These are phyloP conservation scores for Boloria euphrosyne DNA, from an alignment of 2,888 invertebrate species.

Conservation along the genomic window DNA sequence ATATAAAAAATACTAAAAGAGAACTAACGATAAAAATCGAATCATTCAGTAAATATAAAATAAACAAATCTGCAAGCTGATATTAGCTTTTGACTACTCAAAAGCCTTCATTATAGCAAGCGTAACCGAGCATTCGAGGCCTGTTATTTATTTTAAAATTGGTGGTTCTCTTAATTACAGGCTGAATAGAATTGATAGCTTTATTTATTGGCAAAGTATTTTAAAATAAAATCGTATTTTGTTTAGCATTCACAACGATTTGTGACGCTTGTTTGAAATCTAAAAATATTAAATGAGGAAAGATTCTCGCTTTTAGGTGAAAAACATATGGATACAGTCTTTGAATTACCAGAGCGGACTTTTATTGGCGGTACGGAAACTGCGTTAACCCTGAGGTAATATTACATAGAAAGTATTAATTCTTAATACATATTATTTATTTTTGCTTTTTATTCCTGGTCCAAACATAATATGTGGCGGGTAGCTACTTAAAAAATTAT, in stretches of 20 bases:
- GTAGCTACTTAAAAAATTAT: no score
- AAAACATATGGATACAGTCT: constrained; percentile 85
- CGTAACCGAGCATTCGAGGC: constrained; percentile 2
- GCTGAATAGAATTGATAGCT: constrained; percentile 19
- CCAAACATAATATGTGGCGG: no score
- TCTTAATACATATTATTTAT: no score
- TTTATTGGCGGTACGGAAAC: constrained; percentile 85
- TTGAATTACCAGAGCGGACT: constrained; percentile 86
- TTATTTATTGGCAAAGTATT: constrained; percentile 14
- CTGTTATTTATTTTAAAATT: constrained; percentile 26
- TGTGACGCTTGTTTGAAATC: no score
- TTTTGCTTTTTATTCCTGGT: no score
- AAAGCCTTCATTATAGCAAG: constrained; percentile 20
- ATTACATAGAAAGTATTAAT: no score
- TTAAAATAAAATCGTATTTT: constrained; percentile 6
- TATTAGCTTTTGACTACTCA: constrained; percentile 3
- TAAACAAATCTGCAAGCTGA: constrained; percentile 6
- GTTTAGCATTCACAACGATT: constrained; percentile 6
- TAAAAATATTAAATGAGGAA: neutral
- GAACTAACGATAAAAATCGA: neutral
- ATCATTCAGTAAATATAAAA: neutral
- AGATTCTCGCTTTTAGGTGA: constrained; percentile 52
- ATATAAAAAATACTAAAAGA: neutral
- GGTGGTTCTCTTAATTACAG: constrained; percentile 21
- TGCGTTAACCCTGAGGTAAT: constrained; percentile 79